Evolutionary conservation across 2,888 invertebrate species (phyloP), one percentile per base, ranked within the genome.

Genomic region (Mythimna impura): DNA sequence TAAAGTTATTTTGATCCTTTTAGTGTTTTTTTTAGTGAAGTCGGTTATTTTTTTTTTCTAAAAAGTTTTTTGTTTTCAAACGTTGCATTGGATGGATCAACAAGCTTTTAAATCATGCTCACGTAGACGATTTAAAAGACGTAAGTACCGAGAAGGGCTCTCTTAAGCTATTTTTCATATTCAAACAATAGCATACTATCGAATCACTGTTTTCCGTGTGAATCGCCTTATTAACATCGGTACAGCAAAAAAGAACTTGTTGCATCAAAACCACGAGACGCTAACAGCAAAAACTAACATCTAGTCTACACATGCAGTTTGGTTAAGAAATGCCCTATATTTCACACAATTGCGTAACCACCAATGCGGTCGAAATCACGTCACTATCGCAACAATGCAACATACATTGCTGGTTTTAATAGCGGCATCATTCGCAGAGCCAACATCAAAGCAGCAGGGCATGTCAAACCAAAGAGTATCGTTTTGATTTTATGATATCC

Each of bases 241-340:
- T 17, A 47, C 10, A 60, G 65, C 73, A 76, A 78, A 84, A 83
- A 78, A 82, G 85, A 64, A 66, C 66, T 65, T 66, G 64, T 80
- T 80, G 69, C 77, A 71, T 78, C 60, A 77, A 40, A 67, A 57
- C 12, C 30, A 20, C 55, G 22, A 65, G 36, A 60, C 34, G 54
- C n/a, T 76, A 78, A 85, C 61, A 74, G 75, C 68, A 78, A 82
- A 81, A 85, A 81, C 76, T 52, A 75, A 82, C 74, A 74, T 30
- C 30, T 64, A 40, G 1, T 36, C 57, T 54, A 73, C 34, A 68
- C 47, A 60, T 64, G 58, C 64, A 80, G 70, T 80, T 81, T 81
- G 81, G 85, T 87, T 86, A 83, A 86, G 87, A 85, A 87, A 88
- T 88, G 90, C 75, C 82, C 89, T 84, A 91, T 89, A 90, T 91